Base-by-base conservation (phyloP, 1,140 invertebrate species). In the Camponotus pennsylvanicus region DNA sequence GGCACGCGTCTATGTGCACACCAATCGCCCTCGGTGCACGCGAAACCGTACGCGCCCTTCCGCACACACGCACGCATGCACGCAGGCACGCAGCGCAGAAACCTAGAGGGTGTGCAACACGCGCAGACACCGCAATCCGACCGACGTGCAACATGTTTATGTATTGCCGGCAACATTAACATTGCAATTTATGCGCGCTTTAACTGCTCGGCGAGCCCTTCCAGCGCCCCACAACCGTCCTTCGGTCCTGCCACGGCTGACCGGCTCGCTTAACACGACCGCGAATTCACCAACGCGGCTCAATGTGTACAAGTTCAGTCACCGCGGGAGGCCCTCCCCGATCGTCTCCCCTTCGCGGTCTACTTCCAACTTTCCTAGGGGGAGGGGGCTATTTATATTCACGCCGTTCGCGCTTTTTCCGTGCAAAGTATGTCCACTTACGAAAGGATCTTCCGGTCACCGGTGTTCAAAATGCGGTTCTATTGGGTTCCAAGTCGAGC, bases 121-220 rank as follows among this genome's bases (percentile, higher is more conserved):
- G 89, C 82, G 70, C 34, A 84, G 86, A 92, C 57, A 59, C 93
- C 92, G 91, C 93, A 94, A 91, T 93, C 88, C 92, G 42, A 93
- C 92, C 91, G 87, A 91, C 93, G 91, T 93, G 93, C 93, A 93
- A 93, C 93, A 94, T 94, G 93, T 94, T 94, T 94, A 93, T 94
- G 93, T 92, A 93, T 92, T 90, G 92, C 91, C 89, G 89, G 90
- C 86, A 93, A 93, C 93, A 94, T 94, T 94, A 93, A 93, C 93
- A 92, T 92, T 86, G 91, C 91, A 93, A 93, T 94, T 94, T 94
- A 94, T 94, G 93, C 91, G 90, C 91, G 91, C 93, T 93, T 93
- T 92, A 90, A 91, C 92, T 92, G 90, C 87, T 85, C 86, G 84
- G 77, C 85, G 84, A 69, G 87, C 87, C 76, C 85, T 71, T 85